These are phyloP conservation scores for Drosophila sordidapex DNA, from an alignment of 2,888 invertebrate genomes.

Conservation along the genomic window DNA sequence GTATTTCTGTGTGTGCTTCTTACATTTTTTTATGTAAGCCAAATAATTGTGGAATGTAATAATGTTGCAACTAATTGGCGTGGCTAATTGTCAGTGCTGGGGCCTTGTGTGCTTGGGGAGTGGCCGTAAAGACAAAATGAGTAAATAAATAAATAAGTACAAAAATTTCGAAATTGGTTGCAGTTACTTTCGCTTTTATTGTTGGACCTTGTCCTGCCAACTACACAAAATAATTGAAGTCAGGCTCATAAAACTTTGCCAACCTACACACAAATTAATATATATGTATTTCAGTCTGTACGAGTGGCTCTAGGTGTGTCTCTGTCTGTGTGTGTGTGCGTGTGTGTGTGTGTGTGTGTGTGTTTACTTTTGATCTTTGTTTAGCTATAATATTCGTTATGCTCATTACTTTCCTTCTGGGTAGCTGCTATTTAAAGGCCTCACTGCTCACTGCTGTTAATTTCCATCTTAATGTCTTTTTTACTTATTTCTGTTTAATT, in stretches of 20 bases:
- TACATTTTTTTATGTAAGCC: slow-evolving; percentile 7
- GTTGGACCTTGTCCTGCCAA: slow-evolving; percentile 35
- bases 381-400: slow-evolving; percentile 32
- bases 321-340: not conserved
- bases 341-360: slow-evolving; percentile 5
- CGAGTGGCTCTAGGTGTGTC: not conserved
- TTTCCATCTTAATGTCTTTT: slow-evolving; percentile 12
- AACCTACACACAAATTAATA: slow-evolving; percentile 29
- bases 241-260: slow-evolving; percentile 60
- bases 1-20: slow-evolving; percentile 1
- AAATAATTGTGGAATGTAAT: slow-evolving; percentile 59
- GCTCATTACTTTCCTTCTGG: slow-evolving; percentile 28
- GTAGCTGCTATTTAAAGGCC: slow-evolving; percentile 19
- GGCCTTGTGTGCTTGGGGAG: slow-evolving; percentile 25
- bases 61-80: slow-evolving; percentile 73
- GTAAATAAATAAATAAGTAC: slow-evolving; percentile 50
- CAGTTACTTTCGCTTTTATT: slow-evolving; percentile 38
- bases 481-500: slow-evolving; percentile 2
- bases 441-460: slow-evolving; percentile 6
- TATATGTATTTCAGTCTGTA: not conserved
- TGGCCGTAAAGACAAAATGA: slow-evolving; percentile 34
- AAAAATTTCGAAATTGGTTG: slow-evolving; percentile 46
- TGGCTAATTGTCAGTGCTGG: slow-evolving; percentile 55
- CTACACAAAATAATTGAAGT: slow-evolving; percentile 66
- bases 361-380: slow-evolving; percentile 25